Conservation (phyloP, 2,113 vertebrate species). For the Paedocypris sp. region DNA sequence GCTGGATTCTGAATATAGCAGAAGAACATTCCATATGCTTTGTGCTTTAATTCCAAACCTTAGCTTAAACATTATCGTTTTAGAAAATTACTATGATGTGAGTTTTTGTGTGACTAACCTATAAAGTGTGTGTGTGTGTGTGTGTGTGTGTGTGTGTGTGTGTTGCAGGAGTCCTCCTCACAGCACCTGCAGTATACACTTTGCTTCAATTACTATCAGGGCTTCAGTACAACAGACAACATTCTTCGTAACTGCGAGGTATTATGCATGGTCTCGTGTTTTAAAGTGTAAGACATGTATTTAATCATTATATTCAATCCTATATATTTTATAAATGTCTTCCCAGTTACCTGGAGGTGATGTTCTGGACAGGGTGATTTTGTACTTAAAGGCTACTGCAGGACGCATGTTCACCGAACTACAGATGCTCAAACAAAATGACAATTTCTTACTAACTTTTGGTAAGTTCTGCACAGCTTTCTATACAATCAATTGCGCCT, state of each 20-base stretch:
- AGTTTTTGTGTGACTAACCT: no score
- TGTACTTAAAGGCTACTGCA: slow-evolving; percentile 52
- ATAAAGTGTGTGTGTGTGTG: no score
- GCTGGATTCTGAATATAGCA: no score
- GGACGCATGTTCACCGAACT: slow-evolving; percentile 63
- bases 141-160: no score
- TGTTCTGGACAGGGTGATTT: slow-evolving; percentile 49
- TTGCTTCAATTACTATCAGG: slow-evolving; percentile 67
- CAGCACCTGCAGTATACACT: slow-evolving; percentile 58
- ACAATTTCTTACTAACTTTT: slow-evolving; percentile 61
- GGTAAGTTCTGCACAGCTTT: no score
- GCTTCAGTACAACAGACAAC: slow-evolving; percentile 56
- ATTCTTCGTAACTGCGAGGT: slow-evolving; percentile 70
- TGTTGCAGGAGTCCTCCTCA: slow-evolving; percentile 33
- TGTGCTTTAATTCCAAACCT: no score
- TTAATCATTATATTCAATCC: slow-evolving; percentile 3
- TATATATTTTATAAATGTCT: slow-evolving; percentile 2
- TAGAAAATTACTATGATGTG: no score
- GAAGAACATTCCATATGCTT: no score
- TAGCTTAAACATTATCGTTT: no score
- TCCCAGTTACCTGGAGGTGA: slow-evolving; percentile 46
- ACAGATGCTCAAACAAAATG: slow-evolving; percentile 48
- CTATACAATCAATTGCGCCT: no score
- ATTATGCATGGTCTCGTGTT: no score
- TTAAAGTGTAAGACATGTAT: no score